Evolutionary conservation across 2,888 invertebrate species (phyloP).

Genomic region (Drosophila subquinaria): DNA sequence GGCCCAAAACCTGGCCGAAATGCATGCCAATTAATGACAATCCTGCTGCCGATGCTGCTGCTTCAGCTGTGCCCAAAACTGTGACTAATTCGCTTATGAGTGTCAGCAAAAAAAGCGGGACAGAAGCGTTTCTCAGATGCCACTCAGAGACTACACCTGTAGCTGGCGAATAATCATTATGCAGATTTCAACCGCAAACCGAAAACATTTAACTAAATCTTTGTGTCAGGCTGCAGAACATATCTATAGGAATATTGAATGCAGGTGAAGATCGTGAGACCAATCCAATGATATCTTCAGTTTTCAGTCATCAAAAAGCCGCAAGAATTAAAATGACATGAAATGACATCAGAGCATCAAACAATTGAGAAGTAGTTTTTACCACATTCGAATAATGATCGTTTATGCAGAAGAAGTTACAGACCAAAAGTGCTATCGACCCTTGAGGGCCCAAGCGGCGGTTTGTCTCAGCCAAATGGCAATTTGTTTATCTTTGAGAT

Average conservation of each 20-base stretch:
- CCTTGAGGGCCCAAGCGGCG: constrained; percentile 15
- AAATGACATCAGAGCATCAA: constrained; percentile 43
- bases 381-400: constrained; percentile 40
- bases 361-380: constrained; percentile 27
- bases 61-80: constrained; percentile 68
- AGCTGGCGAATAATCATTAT: constrained; percentile 61
- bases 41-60: constrained; percentile 34
- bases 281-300: constrained; percentile 3
- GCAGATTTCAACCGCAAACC: constrained; percentile 64
- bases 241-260: constrained; percentile 28
- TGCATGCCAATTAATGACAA: constrained; percentile 70
- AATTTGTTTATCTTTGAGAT: constrained; percentile 80
- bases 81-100: constrained; percentile 77
- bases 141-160: constrained; percentile 47
- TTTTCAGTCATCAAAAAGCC: constrained; percentile 34
- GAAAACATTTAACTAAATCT: constrained; percentile 19
- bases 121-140: constrained; percentile 23
- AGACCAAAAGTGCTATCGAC: constrained; percentile 15
- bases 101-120: constrained; percentile 7
- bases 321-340: constrained; percentile 28
- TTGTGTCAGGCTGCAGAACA: constrained; percentile 24
- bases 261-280: constrained; percentile 12
- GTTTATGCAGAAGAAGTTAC: constrained; percentile 26
- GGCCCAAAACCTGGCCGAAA: constrained; percentile 46
- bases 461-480: constrained; percentile 35